Conservation (phyloP, 2,888 invertebrate species). For the Actias luna region DNA sequence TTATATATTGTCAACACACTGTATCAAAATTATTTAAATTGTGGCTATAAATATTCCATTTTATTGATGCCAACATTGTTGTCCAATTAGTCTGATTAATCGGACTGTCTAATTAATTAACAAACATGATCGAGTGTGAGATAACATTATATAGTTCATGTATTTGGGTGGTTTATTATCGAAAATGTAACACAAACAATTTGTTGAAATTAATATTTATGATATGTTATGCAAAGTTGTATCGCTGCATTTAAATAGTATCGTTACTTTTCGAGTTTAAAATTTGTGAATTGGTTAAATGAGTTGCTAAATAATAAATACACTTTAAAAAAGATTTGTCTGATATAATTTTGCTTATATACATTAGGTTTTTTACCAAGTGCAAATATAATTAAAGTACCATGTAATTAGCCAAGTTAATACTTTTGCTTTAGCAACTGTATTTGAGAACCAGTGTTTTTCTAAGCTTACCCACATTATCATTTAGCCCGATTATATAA, state of each 20-base stretch:
- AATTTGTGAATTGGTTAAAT: no score
- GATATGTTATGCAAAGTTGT: neutral
- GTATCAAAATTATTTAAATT: neutral
- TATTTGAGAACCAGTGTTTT: neutral
- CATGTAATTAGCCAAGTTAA: neutral
- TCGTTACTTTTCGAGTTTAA: no score
- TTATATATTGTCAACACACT: neutral
- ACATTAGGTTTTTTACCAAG: no score
- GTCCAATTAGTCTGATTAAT: neutral
- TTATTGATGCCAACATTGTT: slow-evolving; percentile 5
- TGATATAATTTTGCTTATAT: no score
- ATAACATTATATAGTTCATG: neutral
- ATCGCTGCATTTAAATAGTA: neutral
- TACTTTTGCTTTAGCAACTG: neutral
- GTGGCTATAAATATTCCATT: neutral
- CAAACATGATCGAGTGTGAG: neutral
- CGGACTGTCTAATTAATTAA: neutral
- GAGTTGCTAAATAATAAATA: no score
- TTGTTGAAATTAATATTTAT: neutral
- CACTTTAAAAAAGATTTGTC: no score
- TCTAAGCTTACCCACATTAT: neutral
- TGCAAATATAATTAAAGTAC: no score
- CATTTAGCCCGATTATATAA: neutral
- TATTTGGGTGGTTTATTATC: slow-evolving; percentile 1
- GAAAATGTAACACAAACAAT: neutral